Evolutionary conservation across 2,888 invertebrate species (phyloP).

Genomic region (Rhagophthalmus giganteus): DNA sequence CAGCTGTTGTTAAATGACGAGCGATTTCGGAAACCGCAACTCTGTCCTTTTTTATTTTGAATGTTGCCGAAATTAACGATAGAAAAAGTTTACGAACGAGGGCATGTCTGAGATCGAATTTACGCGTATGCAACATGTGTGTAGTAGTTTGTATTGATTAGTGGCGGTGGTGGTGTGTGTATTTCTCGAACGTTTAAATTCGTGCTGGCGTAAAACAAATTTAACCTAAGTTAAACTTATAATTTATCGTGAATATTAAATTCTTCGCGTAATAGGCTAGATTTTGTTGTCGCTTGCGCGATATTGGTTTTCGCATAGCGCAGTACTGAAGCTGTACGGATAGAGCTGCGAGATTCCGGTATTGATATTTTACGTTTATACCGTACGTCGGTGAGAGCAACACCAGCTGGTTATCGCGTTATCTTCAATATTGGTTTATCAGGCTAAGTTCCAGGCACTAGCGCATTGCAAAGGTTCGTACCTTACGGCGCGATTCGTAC

Average conservation of each 20-base stretch:
- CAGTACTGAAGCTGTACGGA: conserved; percentile 47
- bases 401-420: conserved; percentile 32
- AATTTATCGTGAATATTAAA: too few relatives aligned
- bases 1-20: conserved; percentile 16
- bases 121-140: conserved; percentile 37
- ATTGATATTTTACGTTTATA: conserved; percentile 43
- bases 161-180: too few relatives aligned
- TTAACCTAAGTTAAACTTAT: too few relatives aligned
- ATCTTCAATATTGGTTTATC: conserved; percentile 32
- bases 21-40: not conserved
- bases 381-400: conserved; percentile 46
- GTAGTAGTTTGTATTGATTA: conserved; percentile 36
- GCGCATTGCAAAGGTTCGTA: conserved; percentile 48
- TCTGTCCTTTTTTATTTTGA: not conserved
- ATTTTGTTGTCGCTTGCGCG: conserved; percentile 44
- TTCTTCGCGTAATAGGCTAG: too few relatives aligned
- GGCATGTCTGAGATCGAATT: not conserved
- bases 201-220: too few relatives aligned
- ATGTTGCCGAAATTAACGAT: not conserved
- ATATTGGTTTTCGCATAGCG: conserved; percentile 45
- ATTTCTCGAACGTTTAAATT: too few relatives aligned
- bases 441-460: conserved; percentile 48
- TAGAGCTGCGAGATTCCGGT: conserved; percentile 42
- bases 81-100: not conserved
- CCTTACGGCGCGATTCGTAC: conserved; percentile 41